These are phyloP conservation scores for Pediacus dermestoides DNA, from an alignment of 2,888 invertebrate species.

Conservation along the genomic window DNA sequence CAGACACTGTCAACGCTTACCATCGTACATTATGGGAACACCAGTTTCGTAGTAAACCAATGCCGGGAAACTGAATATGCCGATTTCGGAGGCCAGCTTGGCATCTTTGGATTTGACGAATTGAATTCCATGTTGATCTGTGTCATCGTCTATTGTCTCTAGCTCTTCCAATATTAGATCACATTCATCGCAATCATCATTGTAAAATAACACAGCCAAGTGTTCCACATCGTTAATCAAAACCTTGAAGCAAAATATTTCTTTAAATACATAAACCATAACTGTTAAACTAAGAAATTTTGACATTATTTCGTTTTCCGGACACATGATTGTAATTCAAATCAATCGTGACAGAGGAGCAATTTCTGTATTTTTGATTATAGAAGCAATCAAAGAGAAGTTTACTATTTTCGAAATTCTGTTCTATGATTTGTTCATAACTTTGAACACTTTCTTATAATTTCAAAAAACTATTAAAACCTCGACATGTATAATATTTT, in stretches of 20 bases:
- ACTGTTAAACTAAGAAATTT: too few relatives aligned
- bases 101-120: conserved; percentile 91
- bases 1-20: conserved; percentile 56
- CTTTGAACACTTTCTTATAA: background rate
- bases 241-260: conserved; percentile 53
- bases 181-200: conserved; percentile 80
- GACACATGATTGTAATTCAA: too few relatives aligned
- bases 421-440: background rate
- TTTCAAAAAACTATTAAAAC: too few relatives aligned
- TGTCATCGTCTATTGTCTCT: conserved; percentile 89
- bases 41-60: conserved; percentile 91
- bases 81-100: conserved; percentile 84
- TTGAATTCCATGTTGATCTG: conserved; percentile 88
- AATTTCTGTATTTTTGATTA: too few relatives aligned
- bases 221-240: conserved; percentile 87
- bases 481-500: too few relatives aligned
- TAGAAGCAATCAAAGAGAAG: too few relatives aligned
- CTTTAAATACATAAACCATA: conserved; percentile 8
- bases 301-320: too few relatives aligned
- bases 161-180: conserved; percentile 80
- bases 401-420: too few relatives aligned
- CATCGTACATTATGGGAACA: conserved; percentile 91
- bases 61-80: conserved; percentile 88
- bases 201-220: conserved; percentile 86
- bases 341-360: too few relatives aligned